These are phyloP conservation scores for Apis cerana DNA, from an alignment of 1,140 invertebrate species.

Conservation along the genomic window DNA sequence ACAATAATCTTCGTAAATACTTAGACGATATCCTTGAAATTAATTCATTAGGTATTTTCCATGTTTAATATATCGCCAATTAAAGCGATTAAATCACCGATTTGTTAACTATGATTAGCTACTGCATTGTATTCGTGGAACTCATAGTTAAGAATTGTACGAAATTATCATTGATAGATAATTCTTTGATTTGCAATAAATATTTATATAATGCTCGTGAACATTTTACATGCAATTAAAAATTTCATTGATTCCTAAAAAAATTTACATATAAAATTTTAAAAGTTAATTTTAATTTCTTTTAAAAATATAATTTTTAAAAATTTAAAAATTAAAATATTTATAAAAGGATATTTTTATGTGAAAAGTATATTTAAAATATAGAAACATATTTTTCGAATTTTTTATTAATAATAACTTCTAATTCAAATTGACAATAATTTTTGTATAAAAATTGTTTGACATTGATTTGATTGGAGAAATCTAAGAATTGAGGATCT, in stretches of 20 bases:
- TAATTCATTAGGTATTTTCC: constrained; percentile 1
- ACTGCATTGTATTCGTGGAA: background rate
- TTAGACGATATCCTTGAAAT: constrained; percentile 1
- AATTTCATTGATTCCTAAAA: no score
- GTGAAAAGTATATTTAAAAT: no score
- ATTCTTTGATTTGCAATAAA: background rate
- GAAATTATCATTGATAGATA: background rate
- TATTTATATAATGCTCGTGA: background rate
- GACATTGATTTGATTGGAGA: background rate
- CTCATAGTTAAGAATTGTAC: background rate
- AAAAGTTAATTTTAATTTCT: no score
- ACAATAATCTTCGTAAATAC: background rate
- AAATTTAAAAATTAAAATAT: no score
- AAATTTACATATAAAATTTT: no score
- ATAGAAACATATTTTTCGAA: no score
- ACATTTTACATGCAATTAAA: background rate
- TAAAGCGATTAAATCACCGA: constrained; percentile 6
- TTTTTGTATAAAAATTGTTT: background rate
- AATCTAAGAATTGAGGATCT: background rate
- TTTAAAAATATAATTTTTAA: no score
- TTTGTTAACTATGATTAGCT: background rate
- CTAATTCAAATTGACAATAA: background rate
- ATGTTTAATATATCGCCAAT: background rate
- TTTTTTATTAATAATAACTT: no score
- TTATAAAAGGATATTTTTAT: no score